Evolutionary conservation across 2,888 invertebrate genomes (phyloP), one percentile per base, ranked within the genome.

Genomic region (Eugnorisma glareosa): DNA sequence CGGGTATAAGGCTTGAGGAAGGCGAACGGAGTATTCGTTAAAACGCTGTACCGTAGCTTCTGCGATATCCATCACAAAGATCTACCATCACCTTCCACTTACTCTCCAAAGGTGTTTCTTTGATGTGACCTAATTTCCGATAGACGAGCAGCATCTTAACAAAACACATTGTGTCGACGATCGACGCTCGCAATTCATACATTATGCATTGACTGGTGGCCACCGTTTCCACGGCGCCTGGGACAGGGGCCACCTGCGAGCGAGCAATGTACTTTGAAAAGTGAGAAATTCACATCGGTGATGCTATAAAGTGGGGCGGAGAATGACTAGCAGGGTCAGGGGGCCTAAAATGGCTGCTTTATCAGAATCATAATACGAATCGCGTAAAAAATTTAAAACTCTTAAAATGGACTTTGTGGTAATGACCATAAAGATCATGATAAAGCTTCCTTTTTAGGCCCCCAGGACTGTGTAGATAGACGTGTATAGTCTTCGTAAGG

Each of bases 141-240:
- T 74, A 74, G 51, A 66, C n/a, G 69, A 75, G 68, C 77, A 82
- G 75, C 79, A 77, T 86, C 82, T 84, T 86, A 88, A 88, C 81
- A 84, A 88, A 88, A 88, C 81, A 86, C 76, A 81, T 79, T 77
- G 81, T 81, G 51, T 75, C 77, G 68, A 73, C 72, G 77, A 77
- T 83, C 73, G 86, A 81, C 75, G 76, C 76, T 86, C 75, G 75
- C 75, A 68, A 75, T 82, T 85, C 89, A 93, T 94, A 88, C 92
- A 94, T 94, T 91, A 94, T 94, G 93, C 94, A 94, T 93, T 91
- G 93, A 92, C 90, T 92, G 88, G 89, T 90, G 89, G 90, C 83
- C 87, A 87, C 89, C 82, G 88, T 86, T 88, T 88, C 88, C 85
- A 88, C 77, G 88, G 84, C 88, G 89, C 85, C 87, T 91, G 92